These are phyloP conservation scores for Dicrostonyx torquatus DNA, from an alignment of 2,797 vertebrate genomes.

Conservation along the genomic window DNA sequence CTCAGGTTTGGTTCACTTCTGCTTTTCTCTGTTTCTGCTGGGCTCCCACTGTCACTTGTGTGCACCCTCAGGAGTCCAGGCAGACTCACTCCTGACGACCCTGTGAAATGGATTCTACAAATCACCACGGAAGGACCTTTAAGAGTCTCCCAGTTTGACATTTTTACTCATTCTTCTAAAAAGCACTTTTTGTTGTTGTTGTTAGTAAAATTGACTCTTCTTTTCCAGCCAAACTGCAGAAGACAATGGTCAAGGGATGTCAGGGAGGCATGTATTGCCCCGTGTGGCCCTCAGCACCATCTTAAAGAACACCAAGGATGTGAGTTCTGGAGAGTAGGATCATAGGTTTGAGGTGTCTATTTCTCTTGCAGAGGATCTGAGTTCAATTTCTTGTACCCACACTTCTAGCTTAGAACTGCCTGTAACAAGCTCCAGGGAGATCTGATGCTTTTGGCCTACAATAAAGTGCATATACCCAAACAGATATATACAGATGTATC, in stretches of 20 bases:
- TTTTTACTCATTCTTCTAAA: not conserved
- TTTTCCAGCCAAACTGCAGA: not conserved
- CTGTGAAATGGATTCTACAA: not conserved
- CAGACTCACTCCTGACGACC: not conserved
- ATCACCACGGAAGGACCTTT: not conserved
- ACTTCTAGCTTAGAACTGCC: not conserved
- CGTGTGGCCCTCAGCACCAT: not conserved
- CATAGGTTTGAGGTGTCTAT: not conserved
- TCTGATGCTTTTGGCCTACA: not conserved
- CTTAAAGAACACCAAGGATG: not conserved
- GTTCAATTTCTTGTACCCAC: not conserved
- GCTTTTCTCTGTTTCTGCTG: accelerated
- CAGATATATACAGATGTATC: too few relatives aligned
- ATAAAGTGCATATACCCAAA: not conserved
- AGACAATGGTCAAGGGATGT: not conserved
- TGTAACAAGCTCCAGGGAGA: not conserved
- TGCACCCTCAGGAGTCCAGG: not conserved
- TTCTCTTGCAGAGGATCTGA: not conserved
- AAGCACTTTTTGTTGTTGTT: not conserved
- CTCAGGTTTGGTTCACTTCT: not conserved
- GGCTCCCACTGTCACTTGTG: too few relatives aligned
- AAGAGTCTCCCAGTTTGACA: not conserved
- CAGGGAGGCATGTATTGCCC: not conserved
- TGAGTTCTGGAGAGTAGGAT: not conserved
- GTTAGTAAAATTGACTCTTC: not conserved